Evolutionary conservation across 2,797 vertebrate genomes (phyloP), one percentile per base, ranked within the genome.

Genomic region (Darevskia mixta): DNA sequence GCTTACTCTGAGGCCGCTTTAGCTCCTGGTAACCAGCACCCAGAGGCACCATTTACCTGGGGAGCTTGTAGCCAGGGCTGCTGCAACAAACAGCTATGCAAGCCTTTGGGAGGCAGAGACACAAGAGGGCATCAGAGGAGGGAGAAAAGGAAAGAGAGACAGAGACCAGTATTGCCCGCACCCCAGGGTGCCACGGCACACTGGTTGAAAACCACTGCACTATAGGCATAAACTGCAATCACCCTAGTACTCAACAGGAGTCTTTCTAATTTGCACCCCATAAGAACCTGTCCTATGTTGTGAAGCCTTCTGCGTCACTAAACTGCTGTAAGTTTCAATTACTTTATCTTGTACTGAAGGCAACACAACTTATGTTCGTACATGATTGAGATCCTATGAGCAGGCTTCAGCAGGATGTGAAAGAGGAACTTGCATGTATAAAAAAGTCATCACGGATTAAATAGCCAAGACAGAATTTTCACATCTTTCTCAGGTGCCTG

Each of bases 211-310:
- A 13, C 45, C 45, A 49, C 11, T 49, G 45, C 45, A 89, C 13
- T 41, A 85, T 67, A 88, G 85, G 15, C 66, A 43, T 66, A 79
- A 84, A 55, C 82, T 83, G 67, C 0, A 17, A 67, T 43, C 90
- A 82, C 88, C 71, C 45, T 78, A 27, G 18, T 35, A 27, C 87
- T 83, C 83, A 76, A 77, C 73, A 85, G 72, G 78, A 8, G 38
- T 69, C 9, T 61, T 0, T 23, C 64, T 77, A 38, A 89, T 90
- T 79, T 69, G 64, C 75, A 84, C 38, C 75, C 35, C 29, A 3
- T 38, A 77, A 79, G 84, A 82, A 9, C 25, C 29, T 32, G 15
- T 32, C 55, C 25, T 77, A 61, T 35, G 27, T 67, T 73, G 71
- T 43, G 8, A 43, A 85, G 88, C 79, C 77, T 5, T 32, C 75